Conservation (phyloP, 1,140 invertebrate genomes). For the Eumaeus atala region DNA sequence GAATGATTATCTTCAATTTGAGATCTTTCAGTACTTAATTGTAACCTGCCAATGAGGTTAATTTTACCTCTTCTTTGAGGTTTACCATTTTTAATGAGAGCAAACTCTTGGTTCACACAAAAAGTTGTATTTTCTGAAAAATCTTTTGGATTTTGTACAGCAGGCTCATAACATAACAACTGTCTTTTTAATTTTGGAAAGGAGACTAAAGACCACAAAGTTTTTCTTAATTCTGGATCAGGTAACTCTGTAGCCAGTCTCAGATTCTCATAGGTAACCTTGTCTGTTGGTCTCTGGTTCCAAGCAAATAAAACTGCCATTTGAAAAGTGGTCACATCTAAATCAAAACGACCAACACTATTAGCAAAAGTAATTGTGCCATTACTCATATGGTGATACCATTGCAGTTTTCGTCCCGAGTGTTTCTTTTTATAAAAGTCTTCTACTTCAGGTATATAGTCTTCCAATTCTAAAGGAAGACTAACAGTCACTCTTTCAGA, state of each 20-base stretch:
- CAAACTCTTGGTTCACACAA: conserved; percentile 98
- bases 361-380: conserved; percentile 97
- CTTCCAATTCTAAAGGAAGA: conserved; percentile 96
- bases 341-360: conserved; percentile 94
- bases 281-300: conserved; percentile 95
- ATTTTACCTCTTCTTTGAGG: conserved; percentile 94
- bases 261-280: conserved; percentile 96
- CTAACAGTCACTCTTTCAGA: conserved; percentile 96
- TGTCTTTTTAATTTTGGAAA: conserved; percentile 97
- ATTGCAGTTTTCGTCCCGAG: conserved; percentile 97
- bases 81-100: conserved; percentile 93
- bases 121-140: conserved; percentile 94
- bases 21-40: conserved; percentile 95
- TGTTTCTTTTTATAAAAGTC: conserved; percentile 97
- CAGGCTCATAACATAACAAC: conserved; percentile 87
- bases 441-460: conserved; percentile 98
- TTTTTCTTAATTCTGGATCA: conserved; percentile 94
- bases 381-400: conserved; percentile 99
- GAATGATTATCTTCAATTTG: conserved; percentile 98
- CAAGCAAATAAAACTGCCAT: conserved; percentile 99
- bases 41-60: conserved; percentile 95
- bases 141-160: conserved; percentile 91
- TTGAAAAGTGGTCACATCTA: conserved; percentile 99
- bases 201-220: conserved; percentile 97
- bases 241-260: conserved; percentile 96